Percentiles rank a stretch among this genome's conserved stretches.
Conservation (phyloP, 2,113 vertebrate genomes). For the Polypterus senegalus region DNA sequence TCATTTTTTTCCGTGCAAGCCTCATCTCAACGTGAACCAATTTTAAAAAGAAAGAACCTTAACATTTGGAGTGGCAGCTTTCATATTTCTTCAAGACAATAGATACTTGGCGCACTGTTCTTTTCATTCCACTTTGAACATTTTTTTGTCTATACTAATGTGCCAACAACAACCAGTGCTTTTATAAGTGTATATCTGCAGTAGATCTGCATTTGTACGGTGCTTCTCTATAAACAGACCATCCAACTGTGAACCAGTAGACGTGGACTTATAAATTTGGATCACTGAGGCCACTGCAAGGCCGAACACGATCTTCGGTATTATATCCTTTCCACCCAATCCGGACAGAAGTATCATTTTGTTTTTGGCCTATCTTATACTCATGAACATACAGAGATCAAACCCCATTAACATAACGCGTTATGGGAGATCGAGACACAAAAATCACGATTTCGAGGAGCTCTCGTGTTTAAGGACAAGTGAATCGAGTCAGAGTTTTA, state of each 20-base stretch:
- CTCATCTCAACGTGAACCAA: background rate
- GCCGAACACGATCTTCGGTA: too few relatives aligned
- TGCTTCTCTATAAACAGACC: background rate
- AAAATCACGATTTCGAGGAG: conserved; percentile 95
- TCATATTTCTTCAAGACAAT: too few relatives aligned
- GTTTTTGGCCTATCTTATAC: conserved; percentile 50
- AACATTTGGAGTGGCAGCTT: too few relatives aligned
- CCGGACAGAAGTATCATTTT: too few relatives aligned
- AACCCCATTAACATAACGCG: conserved; percentile 96
- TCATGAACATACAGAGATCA: conserved; percentile 99
- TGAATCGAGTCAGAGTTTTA: conserved; percentile 89
- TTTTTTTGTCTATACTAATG: too few relatives aligned
- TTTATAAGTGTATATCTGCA: background rate
- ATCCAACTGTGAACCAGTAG: too few relatives aligned
- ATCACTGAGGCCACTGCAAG: too few relatives aligned
- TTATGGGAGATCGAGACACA: conserved; percentile 95
- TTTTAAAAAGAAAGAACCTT: background rate
- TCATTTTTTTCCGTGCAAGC: background rate
- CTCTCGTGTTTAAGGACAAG: conserved; percentile 81
- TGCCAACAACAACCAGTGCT: background rate
- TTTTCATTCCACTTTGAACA: too few relatives aligned
- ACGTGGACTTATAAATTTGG: too few relatives aligned
- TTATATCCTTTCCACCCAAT: conserved; percentile 2
- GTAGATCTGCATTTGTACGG: background rate
- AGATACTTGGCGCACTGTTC: too few relatives aligned